Evolutionary conservation across 2,797 vertebrate genomes (phyloP).

Genomic region (Microtus obscurus): DNA sequence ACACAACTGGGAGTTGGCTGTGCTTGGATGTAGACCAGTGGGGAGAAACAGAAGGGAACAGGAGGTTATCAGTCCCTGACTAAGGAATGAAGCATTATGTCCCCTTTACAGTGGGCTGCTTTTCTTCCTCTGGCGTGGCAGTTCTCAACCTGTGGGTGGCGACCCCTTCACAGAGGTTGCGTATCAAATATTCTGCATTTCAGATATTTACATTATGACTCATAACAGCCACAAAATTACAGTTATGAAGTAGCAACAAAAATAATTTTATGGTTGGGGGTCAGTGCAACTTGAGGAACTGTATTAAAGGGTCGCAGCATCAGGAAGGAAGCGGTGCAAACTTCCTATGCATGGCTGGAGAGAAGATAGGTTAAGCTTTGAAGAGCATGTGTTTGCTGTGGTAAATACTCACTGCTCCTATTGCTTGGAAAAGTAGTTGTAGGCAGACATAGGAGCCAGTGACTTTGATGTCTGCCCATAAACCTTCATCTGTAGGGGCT

Average conservation of each 20-base stretch:
- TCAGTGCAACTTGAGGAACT: neutral
- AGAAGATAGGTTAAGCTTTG: neutral
- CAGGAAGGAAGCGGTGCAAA: neutral
- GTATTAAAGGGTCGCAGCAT: too few species aligned
- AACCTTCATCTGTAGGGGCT: neutral
- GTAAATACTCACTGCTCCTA: neutral
- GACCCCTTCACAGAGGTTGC: neutral
- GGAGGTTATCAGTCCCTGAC: neutral
- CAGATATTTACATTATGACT: neutral
- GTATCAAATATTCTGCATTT: neutral
- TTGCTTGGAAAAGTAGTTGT: neutral
- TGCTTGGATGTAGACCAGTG: neutral
- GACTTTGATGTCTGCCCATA: neutral
- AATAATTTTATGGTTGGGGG: neutral
- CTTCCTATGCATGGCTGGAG: neutral
- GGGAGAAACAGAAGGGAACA: neutral
- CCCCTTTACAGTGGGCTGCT: neutral
- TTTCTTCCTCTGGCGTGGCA: neutral
- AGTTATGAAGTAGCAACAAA: too few species aligned
- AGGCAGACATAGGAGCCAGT: neutral
- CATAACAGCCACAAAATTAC: neutral
- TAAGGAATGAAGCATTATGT: accelerated
- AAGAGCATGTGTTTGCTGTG: neutral
- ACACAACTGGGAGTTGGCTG: neutral
- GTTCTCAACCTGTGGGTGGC: neutral